Percentiles rank a stretch among this genome's conserved stretches.
phyloP scores from a whole-genome alignment of 2,113 vertebrate genomes.

The Ciconia boyciana region DNA sequence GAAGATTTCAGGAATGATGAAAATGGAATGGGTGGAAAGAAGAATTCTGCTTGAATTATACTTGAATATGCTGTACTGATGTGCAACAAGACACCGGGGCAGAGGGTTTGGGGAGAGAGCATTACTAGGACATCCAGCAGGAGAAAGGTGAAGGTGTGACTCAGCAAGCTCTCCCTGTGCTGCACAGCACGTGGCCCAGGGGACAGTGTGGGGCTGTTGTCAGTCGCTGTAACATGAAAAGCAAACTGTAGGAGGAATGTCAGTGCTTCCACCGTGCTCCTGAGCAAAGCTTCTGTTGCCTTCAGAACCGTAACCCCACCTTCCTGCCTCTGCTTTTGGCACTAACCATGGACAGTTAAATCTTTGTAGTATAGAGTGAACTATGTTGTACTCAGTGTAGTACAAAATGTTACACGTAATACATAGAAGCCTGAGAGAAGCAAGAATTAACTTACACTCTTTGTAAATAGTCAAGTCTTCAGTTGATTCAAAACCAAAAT shows the following conservation, averaged over 20 bases:
- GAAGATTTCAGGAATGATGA: neutral
- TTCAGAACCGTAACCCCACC: neutral
- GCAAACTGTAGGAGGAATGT: neutral
- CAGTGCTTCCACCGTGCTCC: neutral
- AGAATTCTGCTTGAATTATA: neutral
- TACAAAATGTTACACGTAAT: neutral
- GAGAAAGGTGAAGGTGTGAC: neutral
- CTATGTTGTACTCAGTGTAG: neutral
- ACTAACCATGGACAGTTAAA: neutral
- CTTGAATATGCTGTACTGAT: neutral
- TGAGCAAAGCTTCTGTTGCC: neutral
- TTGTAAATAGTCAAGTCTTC: neutral
- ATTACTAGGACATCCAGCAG: neutral
- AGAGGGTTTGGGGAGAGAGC: neutral
- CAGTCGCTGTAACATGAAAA: neutral
- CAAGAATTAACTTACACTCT: neutral
- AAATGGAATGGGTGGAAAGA: neutral
- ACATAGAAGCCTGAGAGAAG: neutral
- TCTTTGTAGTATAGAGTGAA: neutral
- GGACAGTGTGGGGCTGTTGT: neutral
- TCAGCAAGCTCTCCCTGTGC: neutral
- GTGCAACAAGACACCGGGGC: neutral
- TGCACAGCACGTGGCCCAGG: neutral
- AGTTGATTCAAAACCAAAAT: neutral
- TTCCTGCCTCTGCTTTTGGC: rapidly evolving